Evolutionary conservation across 2,113 vertebrate genomes (phyloP).

Genomic region (Colistium nudipinnis): DNA sequence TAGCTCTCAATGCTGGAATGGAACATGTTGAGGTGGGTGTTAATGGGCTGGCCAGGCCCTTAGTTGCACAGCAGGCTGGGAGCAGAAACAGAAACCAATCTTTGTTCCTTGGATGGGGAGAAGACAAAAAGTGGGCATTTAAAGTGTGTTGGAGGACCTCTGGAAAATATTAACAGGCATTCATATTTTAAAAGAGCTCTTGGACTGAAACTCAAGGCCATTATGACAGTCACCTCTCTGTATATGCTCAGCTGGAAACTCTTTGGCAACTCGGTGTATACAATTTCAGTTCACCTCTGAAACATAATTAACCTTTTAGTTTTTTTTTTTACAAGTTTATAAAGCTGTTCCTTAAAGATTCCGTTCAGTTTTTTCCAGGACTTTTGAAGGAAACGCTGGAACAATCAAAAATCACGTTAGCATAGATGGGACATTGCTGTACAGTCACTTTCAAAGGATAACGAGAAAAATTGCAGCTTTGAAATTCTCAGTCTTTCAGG

Average conservation of each 20-base stretch:
- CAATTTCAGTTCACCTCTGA: slow-evolving; percentile 27
- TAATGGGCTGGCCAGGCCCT: slow-evolving; percentile 86
- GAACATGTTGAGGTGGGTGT: slow-evolving; percentile 90
- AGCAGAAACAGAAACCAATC: slow-evolving; percentile 85
- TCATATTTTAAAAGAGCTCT: slow-evolving; percentile 75
- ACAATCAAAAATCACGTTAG: neutral
- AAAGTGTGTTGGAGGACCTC: slow-evolving; percentile 78
- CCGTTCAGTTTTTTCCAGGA: neutral
- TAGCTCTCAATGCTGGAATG: slow-evolving; percentile 93
- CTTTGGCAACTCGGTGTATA: slow-evolving; percentile 47
- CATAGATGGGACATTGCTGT: slow-evolving; percentile 37
- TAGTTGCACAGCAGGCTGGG: slow-evolving; percentile 85
- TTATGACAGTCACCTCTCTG: slow-evolving; percentile 62
- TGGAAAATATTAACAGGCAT: slow-evolving; percentile 81
- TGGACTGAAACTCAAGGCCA: slow-evolving; percentile 62
- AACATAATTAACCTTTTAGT: slow-evolving; percentile 9
- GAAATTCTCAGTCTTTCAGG: slow-evolving; percentile 64
- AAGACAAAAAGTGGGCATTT: slow-evolving; percentile 73
- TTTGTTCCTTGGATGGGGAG: slow-evolving; percentile 80
- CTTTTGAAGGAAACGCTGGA: neutral
- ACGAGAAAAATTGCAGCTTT: slow-evolving; percentile 68
- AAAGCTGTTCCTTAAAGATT: neutral
- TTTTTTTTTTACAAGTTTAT: slow-evolving; percentile 27
- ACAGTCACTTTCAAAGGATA: slow-evolving; percentile 65
- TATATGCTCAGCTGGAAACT: slow-evolving; percentile 63